Evolutionary conservation across 2,888 invertebrate genomes (phyloP).

Genomic region (Fissipunctia ypsillon): DNA sequence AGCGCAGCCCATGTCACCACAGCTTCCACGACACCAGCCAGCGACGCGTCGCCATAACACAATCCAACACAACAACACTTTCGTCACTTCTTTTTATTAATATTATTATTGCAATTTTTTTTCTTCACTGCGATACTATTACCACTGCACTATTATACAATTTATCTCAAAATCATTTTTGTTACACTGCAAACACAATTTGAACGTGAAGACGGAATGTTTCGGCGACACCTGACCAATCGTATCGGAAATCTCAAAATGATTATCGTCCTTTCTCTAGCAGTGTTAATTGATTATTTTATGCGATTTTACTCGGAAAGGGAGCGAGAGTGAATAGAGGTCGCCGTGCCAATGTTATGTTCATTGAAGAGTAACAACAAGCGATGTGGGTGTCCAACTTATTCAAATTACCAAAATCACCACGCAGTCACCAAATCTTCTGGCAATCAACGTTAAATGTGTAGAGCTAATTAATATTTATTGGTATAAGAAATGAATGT

Average conservation of each 20-base stretch:
- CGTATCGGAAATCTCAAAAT: slow-evolving; percentile 53
- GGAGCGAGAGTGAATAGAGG: slow-evolving; percentile 83
- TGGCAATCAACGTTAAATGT: slow-evolving; percentile 59
- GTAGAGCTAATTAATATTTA: slow-evolving; percentile 68
- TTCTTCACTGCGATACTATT: slow-evolving; percentile 78
- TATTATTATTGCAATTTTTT: slow-evolving; percentile 80
- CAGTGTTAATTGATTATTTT: slow-evolving; percentile 58
- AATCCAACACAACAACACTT: slow-evolving; percentile 76
- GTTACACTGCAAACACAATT: slow-evolving; percentile 85
- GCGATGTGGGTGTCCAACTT: slow-evolving; percentile 83
- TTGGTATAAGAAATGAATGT: slow-evolving; percentile 76
- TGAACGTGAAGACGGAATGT: slow-evolving; percentile 75
- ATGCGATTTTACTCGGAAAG: slow-evolving; percentile 76
- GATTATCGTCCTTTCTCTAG: slow-evolving; percentile 42
- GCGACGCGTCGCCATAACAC: slow-evolving; percentile 83
- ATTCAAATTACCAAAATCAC: slow-evolving; percentile 78
- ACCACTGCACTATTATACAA: slow-evolving; percentile 85
- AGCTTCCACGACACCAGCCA: slow-evolving; percentile 77
- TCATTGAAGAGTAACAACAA: slow-evolving; percentile 90
- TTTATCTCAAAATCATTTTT: slow-evolving; percentile 91
- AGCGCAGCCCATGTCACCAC: slow-evolving; percentile 89
- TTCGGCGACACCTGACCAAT: slow-evolving; percentile 83
- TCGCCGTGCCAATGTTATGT: slow-evolving; percentile 89
- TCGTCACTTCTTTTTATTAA: slow-evolving; percentile 75
- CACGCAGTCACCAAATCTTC: slow-evolving; percentile 72